Base-by-base conservation (phyloP, 2,113 vertebrate genomes). In the Lamprologus tigripictilis region DNA sequence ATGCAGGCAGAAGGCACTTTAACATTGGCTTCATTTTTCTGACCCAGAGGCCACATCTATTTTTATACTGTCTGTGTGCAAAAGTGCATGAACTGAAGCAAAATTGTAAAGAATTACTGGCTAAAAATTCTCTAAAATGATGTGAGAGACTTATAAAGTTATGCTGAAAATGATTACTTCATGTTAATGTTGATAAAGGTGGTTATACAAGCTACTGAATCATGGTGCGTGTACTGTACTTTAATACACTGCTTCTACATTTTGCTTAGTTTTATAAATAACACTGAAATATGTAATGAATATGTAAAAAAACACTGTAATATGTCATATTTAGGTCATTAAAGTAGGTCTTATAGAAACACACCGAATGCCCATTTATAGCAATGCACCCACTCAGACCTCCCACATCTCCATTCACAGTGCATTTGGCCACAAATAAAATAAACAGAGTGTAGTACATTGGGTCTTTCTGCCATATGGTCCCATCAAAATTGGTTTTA, bases 381-480 rank as follows among this genome's bases (percentile, higher is more conserved):
- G 73, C 73, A 78, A 6, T 78, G 1, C 73, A 78, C 45, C 73
- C 17, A 78, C 73, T 51, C 45, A 78, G 26, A 78, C 45, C 45
- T 33, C 73, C 73, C 73, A 78, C 73, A 33, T 78, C 45, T 78
- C 55, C 55, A 54, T 47, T 78, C 53, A 63, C 11, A 40, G 35
- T 7, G 31, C 9, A 17, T 80, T 23, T 51, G 45, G 58, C 51
- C 80, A 73, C 78, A 82, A 55, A 86, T 83, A 68, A 78, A 83
- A 86, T 47, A 80, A 84, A 73, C 51, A 82, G 5, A 79, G 63
- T 19, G 33, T 68, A 55, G 88, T 42, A 86, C 90, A 84, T 31
- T 78, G 54, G 84, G 85, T 91, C 84, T 81, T 28, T 53, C 61
- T 53, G 53, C 66, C 86, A 91, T 84, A 83, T 49, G 86, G 85